A percentile compares a stretch with the other conserved stretches of the same genome.
Evolutionary conservation across 2,113 vertebrate species (phyloP).

Genomic region (Crocuta crocuta): DNA sequence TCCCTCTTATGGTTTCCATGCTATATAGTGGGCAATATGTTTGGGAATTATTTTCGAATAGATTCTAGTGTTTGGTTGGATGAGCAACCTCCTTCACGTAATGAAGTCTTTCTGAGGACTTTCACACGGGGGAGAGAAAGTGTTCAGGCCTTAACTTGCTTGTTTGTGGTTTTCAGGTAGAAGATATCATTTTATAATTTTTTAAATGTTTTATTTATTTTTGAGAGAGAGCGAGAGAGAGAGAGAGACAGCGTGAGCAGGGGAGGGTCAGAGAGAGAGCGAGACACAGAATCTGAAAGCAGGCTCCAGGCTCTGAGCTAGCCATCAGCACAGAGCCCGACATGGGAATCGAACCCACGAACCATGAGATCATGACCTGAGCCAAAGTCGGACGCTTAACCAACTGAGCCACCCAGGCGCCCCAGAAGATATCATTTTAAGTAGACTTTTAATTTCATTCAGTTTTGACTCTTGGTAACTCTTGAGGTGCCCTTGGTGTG

Average conservation of each 20-base stretch:
- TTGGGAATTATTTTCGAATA: not conserved
- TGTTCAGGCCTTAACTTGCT: conserved; percentile 74
- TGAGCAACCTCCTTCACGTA: not conserved
- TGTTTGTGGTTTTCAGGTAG: conserved; percentile 73
- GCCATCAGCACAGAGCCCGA: no score
- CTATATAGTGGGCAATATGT: no score
- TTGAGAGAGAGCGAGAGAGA: no score
- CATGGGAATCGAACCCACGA: no score
- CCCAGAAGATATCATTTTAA: conserved; percentile 65
- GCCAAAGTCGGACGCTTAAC: no score
- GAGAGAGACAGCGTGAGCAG: no score
- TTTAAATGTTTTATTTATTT: no score
- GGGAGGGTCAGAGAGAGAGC: no score
- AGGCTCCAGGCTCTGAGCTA: no score
- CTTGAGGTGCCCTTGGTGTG: conserved; percentile 77
- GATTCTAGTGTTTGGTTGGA: not conserved
- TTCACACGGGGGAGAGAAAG: conserved; percentile 45
- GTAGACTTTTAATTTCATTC: conserved; percentile 78
- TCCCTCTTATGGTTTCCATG: not conserved
- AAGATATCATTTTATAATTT: not conserved
- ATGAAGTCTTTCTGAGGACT: not conserved
- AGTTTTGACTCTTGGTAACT: conserved; percentile 83
- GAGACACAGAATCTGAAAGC: no score
- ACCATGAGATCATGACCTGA: no score
- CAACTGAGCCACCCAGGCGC: no score